Conservation (phyloP, 2,888 invertebrate genomes). For the Hirtodrosophila histrioides region DNA sequence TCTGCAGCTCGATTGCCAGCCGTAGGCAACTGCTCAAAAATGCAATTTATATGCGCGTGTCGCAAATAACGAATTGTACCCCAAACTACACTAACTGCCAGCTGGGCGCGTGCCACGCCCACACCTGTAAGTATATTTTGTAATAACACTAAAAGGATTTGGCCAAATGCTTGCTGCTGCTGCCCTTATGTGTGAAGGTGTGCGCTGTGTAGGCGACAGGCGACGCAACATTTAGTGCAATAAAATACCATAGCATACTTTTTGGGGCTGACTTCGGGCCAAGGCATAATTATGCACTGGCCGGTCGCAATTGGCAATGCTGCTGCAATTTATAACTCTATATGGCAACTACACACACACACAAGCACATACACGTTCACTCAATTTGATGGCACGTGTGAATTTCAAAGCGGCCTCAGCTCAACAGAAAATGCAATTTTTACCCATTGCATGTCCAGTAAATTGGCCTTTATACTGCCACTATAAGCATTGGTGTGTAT, state of each 20-base stretch:
- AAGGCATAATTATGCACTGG: constrained; percentile 58
- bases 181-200: constrained; percentile 1
- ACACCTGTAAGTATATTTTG: constrained; percentile 57
- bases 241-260: constrained; percentile 35
- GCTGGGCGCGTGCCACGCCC: constrained; percentile 40
- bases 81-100: constrained; percentile 72
- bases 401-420: constrained; percentile 72
- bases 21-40: constrained; percentile 65
- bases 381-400: constrained; percentile 70
- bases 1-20: constrained; percentile 33
- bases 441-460: constrained; percentile 52
- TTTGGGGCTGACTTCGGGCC: constrained; percentile 2
- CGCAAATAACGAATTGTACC: constrained; percentile 76
- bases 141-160: constrained; percentile 75
- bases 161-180: constrained; percentile 31
- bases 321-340: constrained; percentile 61
- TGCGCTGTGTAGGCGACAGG: constrained; percentile 4
- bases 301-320: constrained; percentile 48
- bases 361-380: constrained; percentile 5
- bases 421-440: constrained; percentile 78
- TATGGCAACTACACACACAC: constrained; percentile 1
- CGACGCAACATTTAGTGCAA: constrained; percentile 38
- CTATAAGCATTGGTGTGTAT: constrained; percentile 7
- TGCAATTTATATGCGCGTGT: constrained; percentile 73
- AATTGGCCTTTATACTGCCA: constrained; percentile 58